Evolutionary conservation across 2,113 vertebrate species (phyloP), one percentile per base, ranked within the genome.

Genomic region (Erythrolamprus reginae): DNA sequence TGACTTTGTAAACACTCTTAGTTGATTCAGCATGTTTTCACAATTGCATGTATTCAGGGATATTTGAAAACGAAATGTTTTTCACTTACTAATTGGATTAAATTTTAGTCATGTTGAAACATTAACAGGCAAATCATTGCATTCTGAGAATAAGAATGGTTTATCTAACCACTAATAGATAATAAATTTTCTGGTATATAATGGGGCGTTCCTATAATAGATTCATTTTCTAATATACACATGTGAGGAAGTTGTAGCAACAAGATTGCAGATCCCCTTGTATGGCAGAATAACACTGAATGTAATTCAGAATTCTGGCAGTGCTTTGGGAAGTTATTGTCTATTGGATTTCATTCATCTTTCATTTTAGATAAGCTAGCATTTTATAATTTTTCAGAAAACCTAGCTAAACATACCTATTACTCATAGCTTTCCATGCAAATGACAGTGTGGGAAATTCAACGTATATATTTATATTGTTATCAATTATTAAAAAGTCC

Each of bases 21-120:
- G 65, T 91, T 88, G 21, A 93, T 87, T 93, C 42, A 89, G 87
- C 89, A 93, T 89, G 93, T 86, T 95, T 96, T 94, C 90, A 82
- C 84, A 93, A 91, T 91, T 83, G 84, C 93, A 89, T 93, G 94
- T 93, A 56, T 92, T 89, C 90, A 45, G 88, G 92, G 93, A 93
- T 93, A 38, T 89, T 45, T 90, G 93, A 89, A 91, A 93, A 93
- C 94, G 94, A 93, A 94, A 93, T 93, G 89, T 58, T 45, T 82
- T 2, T 26, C 52, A 93, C 50, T 55, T 94, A 92, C 89, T 95
- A 93, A 94, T 90, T 92, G 94, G 47, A 86, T 19, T 89, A 84
- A 24, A 50, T 89, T 65, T 86, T 5, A 89, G 51, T 51, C 42
- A 91, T 47, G 87, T 12, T 47, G 10, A 84, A 50, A 53, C n/a